phyloP scores from a whole-genome alignment of 2,888 invertebrate genomes.

The Noctuana brunneofusca region DNA sequence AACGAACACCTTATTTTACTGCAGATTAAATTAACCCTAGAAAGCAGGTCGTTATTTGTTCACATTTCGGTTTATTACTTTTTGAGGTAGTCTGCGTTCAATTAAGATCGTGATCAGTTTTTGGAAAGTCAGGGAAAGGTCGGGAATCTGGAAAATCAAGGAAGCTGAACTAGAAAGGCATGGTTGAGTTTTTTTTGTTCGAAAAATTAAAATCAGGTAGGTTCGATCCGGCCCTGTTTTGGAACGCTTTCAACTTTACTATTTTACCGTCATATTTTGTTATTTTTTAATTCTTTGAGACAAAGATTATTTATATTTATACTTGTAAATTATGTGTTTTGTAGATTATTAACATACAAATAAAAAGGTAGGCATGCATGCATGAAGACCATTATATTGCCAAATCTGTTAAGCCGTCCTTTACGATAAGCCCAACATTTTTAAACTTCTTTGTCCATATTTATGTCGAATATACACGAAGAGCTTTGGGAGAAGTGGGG shows the following conservation, averaged over 20 bases:
- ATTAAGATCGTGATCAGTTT: neutral
- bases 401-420: neutral
- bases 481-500: neutral
- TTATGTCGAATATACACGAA: constrained; percentile 1
- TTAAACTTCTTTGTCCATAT: neutral
- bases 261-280: too few relatives aligned
- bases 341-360: too few relatives aligned
- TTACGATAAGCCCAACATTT: constrained; percentile 10
- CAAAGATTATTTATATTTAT: too few relatives aligned
- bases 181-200: too few relatives aligned
- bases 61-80: neutral
- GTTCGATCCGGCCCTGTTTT: too few relatives aligned
- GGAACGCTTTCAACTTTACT: too few relatives aligned
- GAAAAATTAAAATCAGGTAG: too few relatives aligned
- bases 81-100: neutral
- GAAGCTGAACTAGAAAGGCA: neutral
- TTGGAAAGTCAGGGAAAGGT: neutral
- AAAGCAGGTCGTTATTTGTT: neutral
- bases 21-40: constrained; percentile 13
- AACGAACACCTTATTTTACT: constrained; percentile 2
- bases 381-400: neutral
- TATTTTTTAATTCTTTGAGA: too few relatives aligned
- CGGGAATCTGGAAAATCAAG: neutral
- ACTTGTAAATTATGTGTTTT: too few relatives aligned
- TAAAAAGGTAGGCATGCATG: neutral